Evolutionary conservation across 2,888 invertebrate genomes (phyloP), one percentile per base, ranked within the genome.

Genomic region (Torymus auratus): DNA sequence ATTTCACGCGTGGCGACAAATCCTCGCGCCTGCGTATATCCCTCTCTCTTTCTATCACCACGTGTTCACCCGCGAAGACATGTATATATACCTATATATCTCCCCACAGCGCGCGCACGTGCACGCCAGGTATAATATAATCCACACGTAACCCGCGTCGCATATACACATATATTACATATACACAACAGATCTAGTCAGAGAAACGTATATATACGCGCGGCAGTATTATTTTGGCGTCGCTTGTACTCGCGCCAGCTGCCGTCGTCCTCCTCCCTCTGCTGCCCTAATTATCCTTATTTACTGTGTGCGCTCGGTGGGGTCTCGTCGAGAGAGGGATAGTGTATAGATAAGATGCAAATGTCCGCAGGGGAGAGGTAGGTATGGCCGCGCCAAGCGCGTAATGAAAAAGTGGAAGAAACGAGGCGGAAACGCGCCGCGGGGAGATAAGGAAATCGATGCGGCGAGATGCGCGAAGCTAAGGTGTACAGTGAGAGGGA

Each of bases 221-320:
- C 61, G 14, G 62, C 61, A 12, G 62, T 72, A 41, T 71, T 72
- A 78, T 72, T 72, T 78, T 71, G 53, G 70, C 68, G 62, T 64
- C 70, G 72, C 60, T n/a, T 17, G 2, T 50, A 41, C 17, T 68
- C 13, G 58, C n/a, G 71, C 71, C 71, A 71, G 75, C 71, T 71
- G 71, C n/a, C n/a, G 11, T 60, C 41, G 41, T 41, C 41, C 41
- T 41, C 7, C 41, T 41, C 75, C 69, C 77, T 61, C 76, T 64
- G 58, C 15, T 52, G 41, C 7, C 41, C 77, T 73, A 81, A 81
- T 81, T 81, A 69, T 77, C 81, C 64, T 81, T 81, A 77, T 76
- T 80, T 76, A 72, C 61, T 23, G 41, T 41, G 41, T 41, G 41
- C 20, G 62, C 14, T 20, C 65, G 23, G 12, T 7, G 41, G 41